phyloP scores from a whole-genome alignment of 2,888 invertebrate genomes.

The Dioctria linearis region DNA sequence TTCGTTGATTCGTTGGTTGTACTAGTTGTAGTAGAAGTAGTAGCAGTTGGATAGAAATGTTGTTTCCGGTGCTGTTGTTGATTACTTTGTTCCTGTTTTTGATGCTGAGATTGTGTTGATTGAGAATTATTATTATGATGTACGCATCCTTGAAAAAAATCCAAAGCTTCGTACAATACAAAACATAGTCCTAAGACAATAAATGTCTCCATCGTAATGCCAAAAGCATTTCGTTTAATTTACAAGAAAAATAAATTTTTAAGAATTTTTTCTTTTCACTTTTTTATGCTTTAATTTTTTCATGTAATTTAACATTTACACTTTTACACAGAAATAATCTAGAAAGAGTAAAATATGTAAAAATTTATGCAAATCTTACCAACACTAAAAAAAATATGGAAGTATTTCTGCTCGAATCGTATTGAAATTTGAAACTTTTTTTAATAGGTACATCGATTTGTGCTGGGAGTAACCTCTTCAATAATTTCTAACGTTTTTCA shows the following conservation, averaged over 20 bases:
- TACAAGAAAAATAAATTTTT: background rate
- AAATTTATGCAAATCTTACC: no score
- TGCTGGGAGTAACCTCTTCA: no score
- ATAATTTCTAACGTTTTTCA: no score
- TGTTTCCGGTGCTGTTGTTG: constrained; percentile 57
- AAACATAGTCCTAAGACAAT: constrained; percentile 78
- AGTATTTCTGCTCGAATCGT: no score
- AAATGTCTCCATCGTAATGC: constrained; percentile 76
- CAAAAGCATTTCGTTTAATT: constrained; percentile 48
- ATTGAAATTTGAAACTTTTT: no score
- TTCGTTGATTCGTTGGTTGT: constrained; percentile 58
- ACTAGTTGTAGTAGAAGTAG: background rate
- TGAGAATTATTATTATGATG: constrained; percentile 68
- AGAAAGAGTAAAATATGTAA: no score
- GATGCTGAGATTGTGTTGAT: constrained; percentile 63
- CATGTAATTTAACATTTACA: background rate
- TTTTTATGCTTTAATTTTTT: background rate
- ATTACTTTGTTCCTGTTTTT: constrained; percentile 66
- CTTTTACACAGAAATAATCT: no score
- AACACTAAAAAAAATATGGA: no score
- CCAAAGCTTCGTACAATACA: constrained; percentile 79
- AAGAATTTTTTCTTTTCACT: background rate
- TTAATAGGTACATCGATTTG: no score
- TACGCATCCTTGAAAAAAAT: constrained; percentile 75
- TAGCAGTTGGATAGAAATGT: constrained; percentile 7